These are phyloP conservation scores for Drosophila bunnanda DNA, from an alignment of 2,888 invertebrate species.

Conservation along the genomic window DNA sequence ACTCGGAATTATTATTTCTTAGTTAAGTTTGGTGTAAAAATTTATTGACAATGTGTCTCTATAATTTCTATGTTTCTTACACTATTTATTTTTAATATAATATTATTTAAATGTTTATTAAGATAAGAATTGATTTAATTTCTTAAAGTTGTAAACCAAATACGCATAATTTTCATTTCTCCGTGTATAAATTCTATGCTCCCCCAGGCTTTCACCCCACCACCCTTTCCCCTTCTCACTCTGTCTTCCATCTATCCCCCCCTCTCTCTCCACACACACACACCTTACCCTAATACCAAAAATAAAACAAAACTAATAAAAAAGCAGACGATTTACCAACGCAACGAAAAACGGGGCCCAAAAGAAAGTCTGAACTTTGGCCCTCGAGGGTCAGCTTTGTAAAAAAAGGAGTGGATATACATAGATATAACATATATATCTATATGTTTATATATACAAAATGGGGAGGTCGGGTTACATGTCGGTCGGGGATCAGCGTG, in stretches of 20 bases:
- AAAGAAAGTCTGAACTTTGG: slow-evolving; percentile 48
- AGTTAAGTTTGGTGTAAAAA: too few species aligned
- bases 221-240: neutral
- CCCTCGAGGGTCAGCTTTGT: slow-evolving; percentile 27
- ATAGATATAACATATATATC: neutral
- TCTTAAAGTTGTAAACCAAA: neutral
- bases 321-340: slow-evolving; percentile 63
- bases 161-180: neutral
- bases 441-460: neutral
- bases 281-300: slow-evolving; percentile 15
- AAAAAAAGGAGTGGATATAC: slow-evolving; percentile 1
- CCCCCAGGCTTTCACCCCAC: slow-evolving; percentile 12
- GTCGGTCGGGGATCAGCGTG: slow-evolving; percentile 44
- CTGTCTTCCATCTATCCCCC: neutral
- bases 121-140: neutral
- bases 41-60: too few species aligned
- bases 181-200: slow-evolving; percentile 1
- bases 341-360: slow-evolving; percentile 48
- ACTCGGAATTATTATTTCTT: too few species aligned
- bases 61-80: too few species aligned
- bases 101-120: neutral
- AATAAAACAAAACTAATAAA: slow-evolving; percentile 38
- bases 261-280: neutral
- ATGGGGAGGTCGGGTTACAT: slow-evolving; percentile 44
- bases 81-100: too few species aligned